phyloP scores from a whole-genome alignment of 2,113 vertebrate genomes.

The Atrichornis clamosus region DNA sequence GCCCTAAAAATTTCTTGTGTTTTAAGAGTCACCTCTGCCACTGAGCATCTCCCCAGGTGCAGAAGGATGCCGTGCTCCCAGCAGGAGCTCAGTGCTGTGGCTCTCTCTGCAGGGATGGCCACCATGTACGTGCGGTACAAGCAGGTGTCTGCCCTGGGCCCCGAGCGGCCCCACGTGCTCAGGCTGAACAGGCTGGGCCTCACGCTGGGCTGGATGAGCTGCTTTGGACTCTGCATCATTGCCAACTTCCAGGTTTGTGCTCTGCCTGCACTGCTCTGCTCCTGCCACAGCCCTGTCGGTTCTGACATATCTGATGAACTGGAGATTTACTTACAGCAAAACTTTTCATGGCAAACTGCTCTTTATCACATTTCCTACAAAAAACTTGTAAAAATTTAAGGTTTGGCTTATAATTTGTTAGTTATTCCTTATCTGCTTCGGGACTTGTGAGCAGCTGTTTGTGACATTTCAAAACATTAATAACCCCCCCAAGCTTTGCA shows the following conservation, averaged over 20 bases:
- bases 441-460: background rate
- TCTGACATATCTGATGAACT: background rate
- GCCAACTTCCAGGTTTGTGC: slow-evolving; percentile 89
- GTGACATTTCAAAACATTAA: background rate
- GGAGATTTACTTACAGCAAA: background rate
- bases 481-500: background rate
- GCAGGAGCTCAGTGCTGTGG: background rate
- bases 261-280: background rate
- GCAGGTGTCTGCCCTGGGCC: slow-evolving; percentile 80
- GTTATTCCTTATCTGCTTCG: background rate
- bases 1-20: background rate
- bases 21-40: background rate
- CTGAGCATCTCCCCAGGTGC: background rate
- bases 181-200: slow-evolving; percentile 78
- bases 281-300: background rate
- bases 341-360: background rate
- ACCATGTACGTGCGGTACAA: slow-evolving; percentile 90
- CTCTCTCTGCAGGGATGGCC: slow-evolving; percentile 76
- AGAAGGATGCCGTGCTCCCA: background rate
- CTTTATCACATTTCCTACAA: background rate
- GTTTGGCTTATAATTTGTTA: background rate
- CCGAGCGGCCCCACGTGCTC: slow-evolving; percentile 61
- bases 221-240: slow-evolving; percentile 87
- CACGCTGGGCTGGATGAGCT: slow-evolving; percentile 81
- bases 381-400: background rate